Conservation (phyloP, 2,113 vertebrate species). For the rabbit (Oryctolagus cuniculus) region DNA sequence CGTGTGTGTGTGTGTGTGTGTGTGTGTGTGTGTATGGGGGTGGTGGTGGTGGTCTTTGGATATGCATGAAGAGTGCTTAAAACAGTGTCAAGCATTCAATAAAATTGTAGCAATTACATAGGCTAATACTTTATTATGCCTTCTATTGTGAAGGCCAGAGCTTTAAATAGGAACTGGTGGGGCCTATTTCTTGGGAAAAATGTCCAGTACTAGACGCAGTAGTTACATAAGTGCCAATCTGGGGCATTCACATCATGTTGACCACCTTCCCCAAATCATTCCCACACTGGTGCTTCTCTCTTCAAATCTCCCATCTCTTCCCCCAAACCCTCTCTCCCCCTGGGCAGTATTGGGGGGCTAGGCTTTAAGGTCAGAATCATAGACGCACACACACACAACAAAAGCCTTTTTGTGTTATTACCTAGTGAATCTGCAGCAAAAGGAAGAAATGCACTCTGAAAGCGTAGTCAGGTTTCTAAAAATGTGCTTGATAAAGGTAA, state of each 20-base stretch:
- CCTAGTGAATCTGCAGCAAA: neutral
- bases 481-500: neutral
- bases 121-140: neutral
- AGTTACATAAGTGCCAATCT: neutral
- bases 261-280: neutral
- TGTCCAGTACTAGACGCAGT: neutral
- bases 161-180: conserved; percentile 58
- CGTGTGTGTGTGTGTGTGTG: neutral
- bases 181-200: conserved; percentile 30
- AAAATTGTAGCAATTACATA: neutral
- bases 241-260: neutral
- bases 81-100: neutral
- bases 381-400: neutral
- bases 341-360: neutral
- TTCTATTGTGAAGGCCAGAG: conserved; percentile 29
- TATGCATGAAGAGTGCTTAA: conserved; percentile 11
- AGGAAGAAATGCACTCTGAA: conserved; percentile 20
- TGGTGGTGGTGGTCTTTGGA: conserved; percentile 25
- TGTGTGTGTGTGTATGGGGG: neutral
- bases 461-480: conserved; percentile 12
- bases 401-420: neutral
- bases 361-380: neutral
- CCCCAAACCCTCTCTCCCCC: no score
- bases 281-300: neutral
- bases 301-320: neutral